Base-by-base conservation (phyloP, 2,113 vertebrate genomes). In the Narcine bancroftii region DNA sequence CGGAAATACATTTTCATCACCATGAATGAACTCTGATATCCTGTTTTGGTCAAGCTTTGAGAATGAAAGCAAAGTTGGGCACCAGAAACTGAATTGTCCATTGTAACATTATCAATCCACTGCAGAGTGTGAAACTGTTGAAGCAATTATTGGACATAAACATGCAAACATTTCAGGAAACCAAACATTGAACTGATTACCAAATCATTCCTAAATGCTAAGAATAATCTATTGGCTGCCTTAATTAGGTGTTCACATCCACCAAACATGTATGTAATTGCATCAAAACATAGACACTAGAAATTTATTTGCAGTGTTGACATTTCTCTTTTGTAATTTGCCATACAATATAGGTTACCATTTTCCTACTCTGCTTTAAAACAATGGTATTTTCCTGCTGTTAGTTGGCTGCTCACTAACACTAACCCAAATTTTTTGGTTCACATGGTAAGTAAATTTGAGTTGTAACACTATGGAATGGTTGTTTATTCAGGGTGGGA, bases 1-100 rank as follows among this genome's bases (percentile, higher is more conserved):
- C 26, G 39, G 63, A 91, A 91, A 47, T 69, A 69, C 26, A 45
- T 45, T 89, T 91, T 91, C 63, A 69, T 33, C 89, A 91, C 39
- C 21, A 29, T 91, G 53, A 66, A 45, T 29, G 26, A 91, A 69
- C 24, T 29, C 60, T 2, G 3, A 26, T 47, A 69, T 91, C 89
- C 89, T 89, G 87, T 66, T 89, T 89, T 66, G 9, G 60, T 89
- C 15, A 66, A 26, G 36, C 7, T 19, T 29, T 6, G 63, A 47
- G 66, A 13, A 13, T 15, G 42, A 33, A 45, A 47, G 65, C 24
- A 66, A 66, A 89, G 26, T 42, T 24, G 65, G 11, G 45, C 21
- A 2, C 65, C 4, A 6, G 26, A 69, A 42, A 29, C 21, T 15
- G 17, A 69, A 69, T 9, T 26, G 26, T 42, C 89, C 19, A 42